phyloP scores from a whole-genome alignment of 1,140 invertebrate species.

The Hycleus phaleratus region DNA sequence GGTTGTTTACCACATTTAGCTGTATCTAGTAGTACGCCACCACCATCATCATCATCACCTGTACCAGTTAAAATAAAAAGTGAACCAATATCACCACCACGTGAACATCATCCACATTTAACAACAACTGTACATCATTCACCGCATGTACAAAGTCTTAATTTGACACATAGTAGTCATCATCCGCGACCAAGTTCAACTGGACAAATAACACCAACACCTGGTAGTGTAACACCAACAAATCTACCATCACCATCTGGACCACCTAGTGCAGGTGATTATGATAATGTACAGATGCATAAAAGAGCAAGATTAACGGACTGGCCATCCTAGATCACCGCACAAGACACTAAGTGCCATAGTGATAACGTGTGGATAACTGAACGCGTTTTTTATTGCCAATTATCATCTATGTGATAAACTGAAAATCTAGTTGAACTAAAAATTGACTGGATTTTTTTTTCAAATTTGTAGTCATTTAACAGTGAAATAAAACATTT shows the following conservation, averaged over 20 bases:
- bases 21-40: constrained; percentile 76
- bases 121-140: constrained; percentile 43
- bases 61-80: constrained; percentile 87
- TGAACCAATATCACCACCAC: constrained; percentile 86
- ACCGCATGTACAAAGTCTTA: constrained; percentile 40
- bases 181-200: constrained; percentile 45
- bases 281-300: constrained; percentile 71
- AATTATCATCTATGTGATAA: constrained; percentile 43
- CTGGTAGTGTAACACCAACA: constrained; percentile 64
- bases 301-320: constrained; percentile 76
- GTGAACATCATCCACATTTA: constrained; percentile 49
- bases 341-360: constrained; percentile 36
- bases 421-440: constrained; percentile 34
- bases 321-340: constrained; percentile 70
- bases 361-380: constrained; percentile 37
- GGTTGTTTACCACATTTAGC: constrained; percentile 69
- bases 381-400: constrained; percentile 34
- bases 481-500: constrained; percentile 24
- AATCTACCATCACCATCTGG: constrained; percentile 63
- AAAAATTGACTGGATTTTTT: constrained; percentile 16
- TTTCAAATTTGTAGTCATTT: constrained; percentile 29
- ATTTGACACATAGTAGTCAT: constrained; percentile 37
- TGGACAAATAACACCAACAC: constrained; percentile 54
- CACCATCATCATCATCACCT: constrained; percentile 69
- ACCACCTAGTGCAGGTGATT: constrained; percentile 51